Percentiles rank a stretch among this genome's conserved stretches.
phyloP scores from a whole-genome alignment of 2,888 invertebrate genomes.

The Liposcelis brunnea region DNA sequence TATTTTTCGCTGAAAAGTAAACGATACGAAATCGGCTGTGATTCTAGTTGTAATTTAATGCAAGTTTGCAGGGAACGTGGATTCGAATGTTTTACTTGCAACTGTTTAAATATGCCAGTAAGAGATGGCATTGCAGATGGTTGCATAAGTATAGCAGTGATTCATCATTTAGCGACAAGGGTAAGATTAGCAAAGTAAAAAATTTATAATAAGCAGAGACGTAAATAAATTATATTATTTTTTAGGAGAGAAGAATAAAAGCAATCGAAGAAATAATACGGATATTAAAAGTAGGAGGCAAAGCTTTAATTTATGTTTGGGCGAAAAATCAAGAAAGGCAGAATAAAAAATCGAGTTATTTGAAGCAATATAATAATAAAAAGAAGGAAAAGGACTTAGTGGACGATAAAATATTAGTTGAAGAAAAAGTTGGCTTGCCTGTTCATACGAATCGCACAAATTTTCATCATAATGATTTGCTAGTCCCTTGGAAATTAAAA shows the following conservation, averaged over 20 bases:
- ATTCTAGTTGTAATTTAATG: constrained; percentile 51
- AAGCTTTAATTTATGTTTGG: constrained; percentile 87
- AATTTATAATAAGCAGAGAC: too few relatives aligned
- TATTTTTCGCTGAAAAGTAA: constrained; percentile 40
- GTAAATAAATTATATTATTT: constrained; percentile 13
- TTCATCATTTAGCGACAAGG: constrained; percentile 78
- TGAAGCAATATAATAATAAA: constrained; percentile 41
- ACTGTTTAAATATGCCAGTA: constrained; percentile 60
- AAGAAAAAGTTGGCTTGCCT: constrained; percentile 31
- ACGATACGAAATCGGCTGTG: constrained; percentile 55
- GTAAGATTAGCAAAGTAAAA: too few relatives aligned
- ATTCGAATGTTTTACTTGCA: constrained; percentile 54
- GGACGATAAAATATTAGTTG: neutral
- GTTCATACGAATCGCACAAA: constrained; percentile 82
- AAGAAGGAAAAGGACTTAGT: constrained; percentile 22
- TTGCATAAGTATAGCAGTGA: constrained; percentile 84
- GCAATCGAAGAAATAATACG: constrained; percentile 63
- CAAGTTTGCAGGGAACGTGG: constrained; percentile 41
- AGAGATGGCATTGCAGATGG: constrained; percentile 53
- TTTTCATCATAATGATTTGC: constrained; percentile 74
- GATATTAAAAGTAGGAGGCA: constrained; percentile 52
- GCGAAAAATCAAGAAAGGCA: constrained; percentile 70
- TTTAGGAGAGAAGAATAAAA: constrained; percentile 49
- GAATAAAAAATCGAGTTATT: constrained; percentile 46
- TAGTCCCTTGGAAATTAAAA: constrained; percentile 89